Evolutionary conservation across 2,113 vertebrate genomes (phyloP), one percentile per base, ranked within the genome.

Genomic region (Sylvietta virens): DNA sequence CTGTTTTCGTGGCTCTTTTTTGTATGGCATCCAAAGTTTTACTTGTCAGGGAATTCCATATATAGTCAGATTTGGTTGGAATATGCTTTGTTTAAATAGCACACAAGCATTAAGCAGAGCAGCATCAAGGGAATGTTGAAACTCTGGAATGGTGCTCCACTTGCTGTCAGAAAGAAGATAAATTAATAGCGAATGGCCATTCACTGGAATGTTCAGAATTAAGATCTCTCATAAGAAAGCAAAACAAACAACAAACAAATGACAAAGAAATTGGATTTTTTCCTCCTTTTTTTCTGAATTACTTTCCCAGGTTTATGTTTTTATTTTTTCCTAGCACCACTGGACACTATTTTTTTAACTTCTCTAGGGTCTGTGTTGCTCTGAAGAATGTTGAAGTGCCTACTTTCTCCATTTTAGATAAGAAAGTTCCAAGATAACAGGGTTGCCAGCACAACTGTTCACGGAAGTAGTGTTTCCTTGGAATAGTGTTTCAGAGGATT

Each of bases 71-170:
- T 64, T 71, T 69, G 17, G 60, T 81, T 93, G 81, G 96, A 95
- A 64, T 81, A 95, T 91, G 94, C 91, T 88, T 91, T 93, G 96
- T 97, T 95, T 98, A 96, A 96, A 97, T 95, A 95, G 91, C 79
- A 51, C 45, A 35, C 87, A 56, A 70, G 85, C 95, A 60, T 95
- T 95, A 90, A 83, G 39, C 91, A 90, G 67, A 92, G 40, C 93
- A 85, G 95, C 92, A 86, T 81, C 64, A 12, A 78, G 54, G 65
- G 94, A 86, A 91, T 51, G 79, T 83, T 93, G 92, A 67, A 89
- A 66, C 48, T 80, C 37, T 73, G 81, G 86, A 94, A 92, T 80
- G 72, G 81, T 50, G 70, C 92, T 96, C 83, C 47, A 50, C 79
- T 97, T 82, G 74, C 91, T 9, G 61, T 86, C 95, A 82, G 45